Conservation (phyloP, 2,113 vertebrate species). For the Taxidea taxus region DNA sequence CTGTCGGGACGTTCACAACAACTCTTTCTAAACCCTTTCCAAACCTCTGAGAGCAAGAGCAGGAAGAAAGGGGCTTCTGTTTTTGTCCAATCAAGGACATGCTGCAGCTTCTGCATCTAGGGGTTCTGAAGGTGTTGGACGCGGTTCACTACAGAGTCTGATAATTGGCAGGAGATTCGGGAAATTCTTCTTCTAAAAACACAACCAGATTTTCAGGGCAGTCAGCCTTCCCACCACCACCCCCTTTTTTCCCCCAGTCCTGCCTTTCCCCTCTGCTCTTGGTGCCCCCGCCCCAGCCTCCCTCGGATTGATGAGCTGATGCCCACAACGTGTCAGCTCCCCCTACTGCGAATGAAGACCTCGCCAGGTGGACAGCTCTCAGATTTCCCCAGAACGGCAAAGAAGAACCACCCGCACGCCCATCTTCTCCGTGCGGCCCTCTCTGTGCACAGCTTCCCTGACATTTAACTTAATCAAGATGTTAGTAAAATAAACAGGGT, state of each 20-base stretch:
- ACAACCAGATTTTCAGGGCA: not conserved
- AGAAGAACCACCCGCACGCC: not conserved
- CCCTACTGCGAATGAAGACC: not conserved
- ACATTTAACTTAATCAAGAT: constrained; percentile 50
- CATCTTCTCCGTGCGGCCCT: not conserved
- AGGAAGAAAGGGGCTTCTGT: not conserved
- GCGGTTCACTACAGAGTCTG: fast-evolving
- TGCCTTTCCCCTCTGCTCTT: not conserved
- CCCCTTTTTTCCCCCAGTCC: not conserved
- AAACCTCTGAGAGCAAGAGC: not conserved
- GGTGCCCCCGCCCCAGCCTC: not conserved
- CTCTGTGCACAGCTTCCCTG: not conserved
- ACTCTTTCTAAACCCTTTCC: not conserved
- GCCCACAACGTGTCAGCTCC: not conserved
- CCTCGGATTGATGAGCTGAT: not conserved
- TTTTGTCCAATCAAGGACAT: not conserved
- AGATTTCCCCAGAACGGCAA: not conserved
- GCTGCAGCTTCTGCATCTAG: not conserved
- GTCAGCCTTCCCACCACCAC: too few relatives aligned
- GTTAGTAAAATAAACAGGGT: not conserved
- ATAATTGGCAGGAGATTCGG: not conserved
- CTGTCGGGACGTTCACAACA: not conserved
- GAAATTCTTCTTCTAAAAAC: not conserved
- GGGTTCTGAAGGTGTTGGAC: fast-evolving
- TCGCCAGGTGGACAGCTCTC: not conserved